A percentile compares a stretch with the other conserved stretches of the same genome.
phyloP scores from a whole-genome alignment of 2,797 vertebrate species.

The Helostoma temminkii region DNA sequence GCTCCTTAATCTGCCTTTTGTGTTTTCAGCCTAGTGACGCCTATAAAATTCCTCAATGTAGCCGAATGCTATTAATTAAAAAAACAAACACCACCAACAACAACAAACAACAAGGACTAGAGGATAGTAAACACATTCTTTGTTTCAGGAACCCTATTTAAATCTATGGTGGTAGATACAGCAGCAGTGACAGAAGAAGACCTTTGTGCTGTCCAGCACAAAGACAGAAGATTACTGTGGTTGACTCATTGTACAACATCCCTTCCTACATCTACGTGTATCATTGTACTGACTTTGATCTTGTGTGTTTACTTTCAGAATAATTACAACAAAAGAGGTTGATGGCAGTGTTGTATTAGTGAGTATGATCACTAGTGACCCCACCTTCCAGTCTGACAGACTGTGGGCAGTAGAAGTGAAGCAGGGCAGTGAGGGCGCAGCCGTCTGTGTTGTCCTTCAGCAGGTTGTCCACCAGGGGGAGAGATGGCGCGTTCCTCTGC shows the following conservation, averaged over 20 bases:
- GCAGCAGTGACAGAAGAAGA: slow-evolving; percentile 28
- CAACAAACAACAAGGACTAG: slow-evolving; percentile 1
- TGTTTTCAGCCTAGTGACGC: slow-evolving; percentile 6
- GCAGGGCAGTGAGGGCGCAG: slow-evolving; percentile 91
- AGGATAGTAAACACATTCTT: slow-evolving; percentile 38
- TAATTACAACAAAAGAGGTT: slow-evolving; percentile 18
- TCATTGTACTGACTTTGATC: slow-evolving; percentile 4
- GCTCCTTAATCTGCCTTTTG: neutral
- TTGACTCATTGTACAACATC: slow-evolving; percentile 13
- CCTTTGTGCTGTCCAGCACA: slow-evolving; percentile 44
- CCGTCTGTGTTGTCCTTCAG: slow-evolving; percentile 96
- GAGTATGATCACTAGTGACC: slow-evolving; percentile 23
- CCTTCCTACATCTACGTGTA: neutral
- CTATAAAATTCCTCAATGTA: neutral
- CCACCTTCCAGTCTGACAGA: slow-evolving; percentile 90
- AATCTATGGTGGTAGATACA: slow-evolving; percentile 14
- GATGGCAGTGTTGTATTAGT: neutral
- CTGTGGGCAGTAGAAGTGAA: slow-evolving; percentile 96
- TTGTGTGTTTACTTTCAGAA: slow-evolving; percentile 13
- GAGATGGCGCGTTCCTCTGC: slow-evolving; percentile 86
- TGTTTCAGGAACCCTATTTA: slow-evolving; percentile 26
- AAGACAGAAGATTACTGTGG: slow-evolving; percentile 28
- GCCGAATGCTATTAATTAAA: neutral
- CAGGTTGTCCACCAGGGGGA: slow-evolving; percentile 93
- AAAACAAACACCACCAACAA: neutral